Conservation (phyloP, 2,888 invertebrate genomes). For the Coenonympha glycerion region DNA sequence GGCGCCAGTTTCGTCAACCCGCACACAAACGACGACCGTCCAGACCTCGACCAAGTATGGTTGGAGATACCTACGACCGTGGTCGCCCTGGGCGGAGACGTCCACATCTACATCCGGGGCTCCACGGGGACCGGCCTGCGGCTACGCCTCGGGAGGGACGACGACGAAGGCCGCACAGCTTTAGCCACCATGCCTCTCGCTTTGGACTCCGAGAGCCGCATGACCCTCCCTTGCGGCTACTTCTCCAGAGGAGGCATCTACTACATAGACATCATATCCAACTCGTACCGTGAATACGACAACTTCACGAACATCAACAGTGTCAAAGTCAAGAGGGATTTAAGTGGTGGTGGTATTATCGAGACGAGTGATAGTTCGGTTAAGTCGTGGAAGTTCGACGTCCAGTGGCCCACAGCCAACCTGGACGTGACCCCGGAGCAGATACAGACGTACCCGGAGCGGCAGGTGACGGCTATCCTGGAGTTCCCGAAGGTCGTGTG, state of each 20-base stretch:
- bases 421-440: constrained; percentile 84
- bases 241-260: constrained; percentile 83
- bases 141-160: constrained; percentile 67
- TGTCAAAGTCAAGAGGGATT: constrained; percentile 44
- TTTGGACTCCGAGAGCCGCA: constrained; percentile 66
- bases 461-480: constrained; percentile 82
- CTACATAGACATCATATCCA: constrained; percentile 61
- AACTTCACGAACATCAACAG: constrained; percentile 26
- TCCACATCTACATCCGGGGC: constrained; percentile 81
- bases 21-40: constrained; percentile 52
- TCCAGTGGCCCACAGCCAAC: constrained; percentile 86
- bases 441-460: constrained; percentile 86
- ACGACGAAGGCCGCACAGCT: constrained; percentile 60
- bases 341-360: constrained; percentile 51
- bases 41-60: constrained; percentile 69
- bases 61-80: constrained; percentile 84
- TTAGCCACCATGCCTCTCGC: constrained; percentile 68
- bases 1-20: constrained; percentile 60
- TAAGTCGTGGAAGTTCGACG: constrained; percentile 80
- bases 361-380: constrained; percentile 62
- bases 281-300: constrained; percentile 50
- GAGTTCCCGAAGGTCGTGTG: constrained; percentile 85
- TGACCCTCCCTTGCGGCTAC: constrained; percentile 81
- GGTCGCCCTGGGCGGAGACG: constrained; percentile 86
- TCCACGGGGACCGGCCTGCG: constrained; percentile 55